These are phyloP conservation scores for Ophraella communa DNA, from an alignment of 2,888 invertebrate genomes.

Conservation along the genomic window DNA sequence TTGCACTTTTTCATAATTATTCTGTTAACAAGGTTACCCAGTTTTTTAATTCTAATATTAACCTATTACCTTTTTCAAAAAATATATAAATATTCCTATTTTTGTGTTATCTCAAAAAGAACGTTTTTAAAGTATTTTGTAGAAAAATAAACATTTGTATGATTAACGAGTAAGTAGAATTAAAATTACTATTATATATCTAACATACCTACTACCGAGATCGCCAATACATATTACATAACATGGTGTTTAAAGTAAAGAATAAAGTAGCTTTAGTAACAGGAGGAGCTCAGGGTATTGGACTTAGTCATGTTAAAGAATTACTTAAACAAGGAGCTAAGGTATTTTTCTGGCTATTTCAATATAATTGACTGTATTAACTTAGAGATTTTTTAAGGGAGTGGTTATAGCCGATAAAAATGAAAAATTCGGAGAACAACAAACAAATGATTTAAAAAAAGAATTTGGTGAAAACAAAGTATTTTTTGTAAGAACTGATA, in stretches of 20 bases:
- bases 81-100: too few relatives aligned
- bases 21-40: too few relatives aligned
- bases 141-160: too few relatives aligned
- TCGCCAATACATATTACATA: neutral
- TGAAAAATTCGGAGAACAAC: slow-evolving; percentile 25
- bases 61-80: too few relatives aligned
- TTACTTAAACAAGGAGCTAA: slow-evolving; percentile 14
- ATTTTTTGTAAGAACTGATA: slow-evolving; percentile 38
- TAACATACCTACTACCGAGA: too few relatives aligned
- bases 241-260: slow-evolving; percentile 16
- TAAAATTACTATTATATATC: too few relatives aligned
- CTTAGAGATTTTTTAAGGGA: slow-evolving; percentile 29
- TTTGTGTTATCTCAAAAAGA: too few relatives aligned
- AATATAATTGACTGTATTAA: neutral
- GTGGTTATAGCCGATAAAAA: slow-evolving; percentile 39
- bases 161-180: too few relatives aligned
- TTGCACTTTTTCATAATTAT: too few relatives aligned
- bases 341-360: slow-evolving; percentile 6
- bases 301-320: slow-evolving; percentile 4
- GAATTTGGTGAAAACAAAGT: slow-evolving; percentile 36
- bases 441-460: slow-evolving; percentile 25
- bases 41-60: too few relatives aligned
- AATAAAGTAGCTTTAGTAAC: slow-evolving; percentile 20
- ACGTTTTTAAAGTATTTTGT: too few relatives aligned
- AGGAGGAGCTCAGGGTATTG: slow-evolving; percentile 27